phyloP scores from a whole-genome alignment of 2,888 invertebrate species.

The Helicoverpa assulta region DNA sequence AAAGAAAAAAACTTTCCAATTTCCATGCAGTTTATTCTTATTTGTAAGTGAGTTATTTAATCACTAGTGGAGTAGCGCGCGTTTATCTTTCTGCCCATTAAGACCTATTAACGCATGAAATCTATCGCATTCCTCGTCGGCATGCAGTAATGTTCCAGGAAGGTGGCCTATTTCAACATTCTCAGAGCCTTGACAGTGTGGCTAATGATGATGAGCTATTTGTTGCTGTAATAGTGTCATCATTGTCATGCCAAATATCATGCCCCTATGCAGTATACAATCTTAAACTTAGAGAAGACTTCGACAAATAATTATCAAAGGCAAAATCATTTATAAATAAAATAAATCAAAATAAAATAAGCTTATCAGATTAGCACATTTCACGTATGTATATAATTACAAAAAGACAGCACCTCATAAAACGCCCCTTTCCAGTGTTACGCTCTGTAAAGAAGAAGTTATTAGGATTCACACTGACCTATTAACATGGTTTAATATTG shows the following conservation, averaged over 20 bases:
- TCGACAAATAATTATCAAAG: too few species aligned
- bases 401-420: too few species aligned
- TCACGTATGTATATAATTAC: too few species aligned
- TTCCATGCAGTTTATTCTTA: slow-evolving; percentile 8
- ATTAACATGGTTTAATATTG: too few species aligned
- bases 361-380: too few species aligned
- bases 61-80: slow-evolving; percentile 37
- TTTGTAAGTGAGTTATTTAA: slow-evolving; percentile 38
- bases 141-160: slow-evolving; percentile 66
- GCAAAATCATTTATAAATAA: too few species aligned
- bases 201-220: slow-evolving; percentile 26
- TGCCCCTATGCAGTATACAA: too few species aligned
- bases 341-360: too few species aligned
- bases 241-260: background rate
- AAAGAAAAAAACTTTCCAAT: background rate
- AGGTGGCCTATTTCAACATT: slow-evolving; percentile 61
- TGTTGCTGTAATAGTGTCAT: background rate
- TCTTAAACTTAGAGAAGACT: too few species aligned
- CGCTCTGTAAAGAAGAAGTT: too few species aligned
- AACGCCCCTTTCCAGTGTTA: too few species aligned
- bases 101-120: slow-evolving; percentile 65
- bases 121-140: slow-evolving; percentile 66
- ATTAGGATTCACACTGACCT: too few species aligned
- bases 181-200: slow-evolving; percentile 66
- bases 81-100: slow-evolving; percentile 62